Evolutionary conservation across 2,113 vertebrate species (phyloP).

Genomic region (Tonatia bakeri): DNA sequence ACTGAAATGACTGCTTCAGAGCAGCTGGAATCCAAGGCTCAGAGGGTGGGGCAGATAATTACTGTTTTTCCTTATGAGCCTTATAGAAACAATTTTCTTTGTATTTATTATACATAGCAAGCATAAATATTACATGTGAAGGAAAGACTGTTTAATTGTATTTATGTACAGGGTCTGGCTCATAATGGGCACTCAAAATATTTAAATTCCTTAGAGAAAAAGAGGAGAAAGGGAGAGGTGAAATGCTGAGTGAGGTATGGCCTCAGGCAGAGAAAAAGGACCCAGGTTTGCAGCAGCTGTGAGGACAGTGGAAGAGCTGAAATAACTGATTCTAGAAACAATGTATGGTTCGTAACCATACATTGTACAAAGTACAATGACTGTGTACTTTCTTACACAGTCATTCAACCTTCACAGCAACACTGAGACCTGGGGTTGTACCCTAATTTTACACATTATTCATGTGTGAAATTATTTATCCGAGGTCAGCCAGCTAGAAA

Average conservation of each 20-base stretch:
- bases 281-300: not conserved
- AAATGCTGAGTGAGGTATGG: not conserved
- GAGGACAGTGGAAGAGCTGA: not conserved
- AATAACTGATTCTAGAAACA: not conserved
- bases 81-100: not conserved
- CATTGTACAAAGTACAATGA: no score
- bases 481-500: not conserved
- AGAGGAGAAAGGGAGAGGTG: not conserved
- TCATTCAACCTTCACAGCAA: conserved; percentile 7
- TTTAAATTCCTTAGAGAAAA: not conserved
- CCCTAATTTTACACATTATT: conserved; percentile 18
- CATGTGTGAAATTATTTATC: no score
- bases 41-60: not conserved
- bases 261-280: not conserved
- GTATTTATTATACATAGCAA: not conserved
- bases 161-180: not conserved
- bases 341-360: not conserved
- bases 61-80: not conserved
- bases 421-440: not conserved
- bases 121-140: conserved; percentile 20
- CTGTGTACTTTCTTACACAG: not conserved
- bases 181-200: not conserved
- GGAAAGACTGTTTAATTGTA: not conserved
- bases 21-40: not conserved
- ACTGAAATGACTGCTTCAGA: not conserved